A percentile compares a stretch with the other conserved stretches of the same genome.
phyloP scores from a whole-genome alignment of 1,140 invertebrate species.

The Magallana gigas region DNA sequence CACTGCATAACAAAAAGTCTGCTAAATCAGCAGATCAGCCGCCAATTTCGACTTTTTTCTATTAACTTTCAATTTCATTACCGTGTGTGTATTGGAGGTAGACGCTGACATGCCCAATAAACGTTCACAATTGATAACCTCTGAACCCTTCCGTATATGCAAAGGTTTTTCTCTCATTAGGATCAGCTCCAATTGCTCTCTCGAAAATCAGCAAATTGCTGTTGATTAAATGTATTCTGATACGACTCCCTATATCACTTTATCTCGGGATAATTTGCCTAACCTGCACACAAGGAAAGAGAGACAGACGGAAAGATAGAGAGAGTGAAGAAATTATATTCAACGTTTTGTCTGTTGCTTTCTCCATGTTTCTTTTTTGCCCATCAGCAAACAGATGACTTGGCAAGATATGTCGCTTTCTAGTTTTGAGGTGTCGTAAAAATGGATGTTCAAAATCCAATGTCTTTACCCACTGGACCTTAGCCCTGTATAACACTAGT shows the following conservation, averaged over 20 bases:
- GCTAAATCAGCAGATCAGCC: not conserved
- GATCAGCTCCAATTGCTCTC: not conserved
- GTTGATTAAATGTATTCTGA: not conserved
- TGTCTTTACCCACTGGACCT: too few relatives aligned
- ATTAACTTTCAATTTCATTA: constrained; percentile 37
- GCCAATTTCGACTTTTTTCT: constrained; percentile 8
- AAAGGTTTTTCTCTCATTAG: not conserved
- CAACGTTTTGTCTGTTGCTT: not conserved
- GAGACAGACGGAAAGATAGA: not conserved
- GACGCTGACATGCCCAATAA: constrained; percentile 20
- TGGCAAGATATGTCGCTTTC: not conserved
- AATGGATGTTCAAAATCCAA: not conserved
- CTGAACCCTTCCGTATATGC: constrained; percentile 4
- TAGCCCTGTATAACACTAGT: too few relatives aligned
- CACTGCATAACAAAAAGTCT: not conserved
- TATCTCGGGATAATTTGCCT: not conserved
- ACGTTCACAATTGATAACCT: constrained; percentile 16
- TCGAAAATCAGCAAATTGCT: not conserved
- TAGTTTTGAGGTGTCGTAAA: constrained; percentile 18
- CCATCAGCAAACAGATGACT: not conserved
- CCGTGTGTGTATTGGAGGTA: not conserved
- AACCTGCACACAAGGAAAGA: too few relatives aligned
- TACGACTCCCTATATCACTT: not conserved
- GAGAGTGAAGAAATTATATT: not conserved
- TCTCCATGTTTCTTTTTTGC: not conserved